Base-by-base conservation (phyloP, 1,140 invertebrate genomes). In the Temnothorax curvispinosus region DNA sequence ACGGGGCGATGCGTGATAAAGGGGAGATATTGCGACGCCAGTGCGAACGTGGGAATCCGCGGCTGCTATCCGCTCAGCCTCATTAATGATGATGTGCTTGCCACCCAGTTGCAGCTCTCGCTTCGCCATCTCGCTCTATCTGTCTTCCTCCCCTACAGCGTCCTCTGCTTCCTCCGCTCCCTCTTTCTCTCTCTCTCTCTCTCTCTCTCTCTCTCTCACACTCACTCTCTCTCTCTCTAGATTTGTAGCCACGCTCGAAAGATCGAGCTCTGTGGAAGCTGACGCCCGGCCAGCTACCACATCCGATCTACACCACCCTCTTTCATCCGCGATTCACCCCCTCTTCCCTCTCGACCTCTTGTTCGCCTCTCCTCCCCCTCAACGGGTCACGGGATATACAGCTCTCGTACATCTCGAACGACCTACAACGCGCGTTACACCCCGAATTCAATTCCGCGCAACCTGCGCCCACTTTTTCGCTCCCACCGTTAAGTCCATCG, bases 31-130 rank as follows among this genome's bases (percentile, higher is more conserved):
- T 90, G 89, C 92, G 91, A 92, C 91, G 92, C 92, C 91, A 93
- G 93, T 94, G 93, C 88, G 93, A 94, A 93, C 93, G 93, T 94
- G 93, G 89, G 93, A 94, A 94, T 89, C 58, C 81, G 90, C 93
- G 92, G 92, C 90, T 94, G 93, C 88, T 93, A 94, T 93, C 93
- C 93, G 92, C 93, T 94, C 93, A 93, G 93, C 91, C 93, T 94
- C 93, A 94, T 94, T 94, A 94, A 94, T 94, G 93, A 94, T 94
- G 93, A 94, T 94, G 93, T 94, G 93, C 92, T 92, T 90, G 90
- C 91, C 91, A 92, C 91, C 93, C 93, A 91, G 91, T 89, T 89
- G 90, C 88, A 89, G 86, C 84, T 86, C 85, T 85, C 86, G 84
- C 77, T 86, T 87, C 69, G 74, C 58, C 38, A 75, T 65, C 77